These are phyloP conservation scores for Cylloceria caligata DNA, from an alignment of 2,888 invertebrate species.

Conservation along the genomic window DNA sequence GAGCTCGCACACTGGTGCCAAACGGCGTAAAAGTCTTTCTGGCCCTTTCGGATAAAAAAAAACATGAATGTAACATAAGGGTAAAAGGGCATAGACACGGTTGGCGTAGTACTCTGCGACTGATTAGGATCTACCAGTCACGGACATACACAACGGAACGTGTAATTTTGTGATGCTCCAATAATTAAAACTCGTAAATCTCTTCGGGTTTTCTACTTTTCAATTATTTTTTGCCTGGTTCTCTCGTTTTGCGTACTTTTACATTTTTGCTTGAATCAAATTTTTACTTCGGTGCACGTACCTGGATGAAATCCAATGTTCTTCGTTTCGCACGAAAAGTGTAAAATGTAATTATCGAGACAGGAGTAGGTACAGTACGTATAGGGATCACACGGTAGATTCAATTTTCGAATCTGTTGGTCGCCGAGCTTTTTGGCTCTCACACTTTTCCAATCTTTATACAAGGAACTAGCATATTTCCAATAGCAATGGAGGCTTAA, in stretches of 20 bases:
- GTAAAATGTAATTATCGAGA: slow-evolving; percentile 54
- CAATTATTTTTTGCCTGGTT: not conserved
- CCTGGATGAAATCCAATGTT: slow-evolving; percentile 30
- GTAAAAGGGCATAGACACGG: not conserved
- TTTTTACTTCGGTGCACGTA: slow-evolving; percentile 7
- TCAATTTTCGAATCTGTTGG: slow-evolving; percentile 26
- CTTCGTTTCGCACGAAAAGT: slow-evolving; percentile 10
- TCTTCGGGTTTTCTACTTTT: not conserved
- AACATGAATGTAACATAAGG: slow-evolving; percentile 8
- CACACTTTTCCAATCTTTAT: not conserved
- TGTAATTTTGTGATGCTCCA: slow-evolving; percentile 43
- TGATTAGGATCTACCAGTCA: slow-evolving; percentile 33
- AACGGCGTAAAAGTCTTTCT: slow-evolving; percentile 3
- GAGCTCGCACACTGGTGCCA: slow-evolving; percentile 38
- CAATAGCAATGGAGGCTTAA: slow-evolving; percentile 77
- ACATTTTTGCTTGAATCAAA: not conserved
- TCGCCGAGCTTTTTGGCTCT: not conserved
- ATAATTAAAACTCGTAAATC: slow-evolving; percentile 47
- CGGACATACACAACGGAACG: slow-evolving; percentile 4
- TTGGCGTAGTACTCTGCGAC: slow-evolving; percentile 24
- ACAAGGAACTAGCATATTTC: slow-evolving; percentile 41
- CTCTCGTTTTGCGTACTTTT: no score
- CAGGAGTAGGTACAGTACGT: not conserved
- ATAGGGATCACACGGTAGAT: not conserved
- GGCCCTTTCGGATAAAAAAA: slow-evolving; percentile 23